Evolutionary conservation across 2,888 invertebrate genomes (phyloP).

Genomic region (Leptopilina myrica): DNA sequence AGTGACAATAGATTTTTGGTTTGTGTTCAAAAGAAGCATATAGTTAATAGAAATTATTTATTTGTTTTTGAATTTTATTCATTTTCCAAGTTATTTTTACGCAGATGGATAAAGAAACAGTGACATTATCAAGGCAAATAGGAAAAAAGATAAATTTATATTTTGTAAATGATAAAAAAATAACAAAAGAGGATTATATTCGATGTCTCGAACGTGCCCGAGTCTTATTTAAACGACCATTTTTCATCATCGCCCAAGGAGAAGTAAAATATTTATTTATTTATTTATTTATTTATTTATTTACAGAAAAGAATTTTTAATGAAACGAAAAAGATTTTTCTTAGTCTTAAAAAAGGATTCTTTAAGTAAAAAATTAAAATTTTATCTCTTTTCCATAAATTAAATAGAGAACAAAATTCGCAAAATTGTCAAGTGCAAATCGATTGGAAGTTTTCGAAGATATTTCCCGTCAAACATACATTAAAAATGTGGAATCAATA

Average conservation of each 20-base stretch:
- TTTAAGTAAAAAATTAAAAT: no score
- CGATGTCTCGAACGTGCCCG: neutral
- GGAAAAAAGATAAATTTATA: neutral
- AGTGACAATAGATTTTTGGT: constrained; percentile 4
- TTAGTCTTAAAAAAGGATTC: no score
- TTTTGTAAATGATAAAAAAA: neutral
- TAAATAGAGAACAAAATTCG: neutral
- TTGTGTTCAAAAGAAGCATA: neutral
- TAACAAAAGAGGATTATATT: neutral
- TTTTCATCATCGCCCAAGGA: neutral
- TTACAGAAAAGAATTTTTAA: no score
- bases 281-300: no score
- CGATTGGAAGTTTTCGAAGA: constrained; percentile 1
- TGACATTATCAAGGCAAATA: neutral
- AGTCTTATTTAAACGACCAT: neutral
- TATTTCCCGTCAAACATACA: neutral
- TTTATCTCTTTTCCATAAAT: no score
- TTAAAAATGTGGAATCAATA: no score
- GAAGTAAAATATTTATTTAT: neutral
- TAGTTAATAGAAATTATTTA: no score
- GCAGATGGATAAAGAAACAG: neutral
- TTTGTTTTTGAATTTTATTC: no score
- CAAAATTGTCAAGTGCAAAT: neutral
- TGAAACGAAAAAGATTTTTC: no score
- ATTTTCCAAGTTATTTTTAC: neutral